Evolutionary conservation across 53 echinoderm and acorn worm genomes (phyloP).

Genomic region (Holothuria leucospilota): DNA sequence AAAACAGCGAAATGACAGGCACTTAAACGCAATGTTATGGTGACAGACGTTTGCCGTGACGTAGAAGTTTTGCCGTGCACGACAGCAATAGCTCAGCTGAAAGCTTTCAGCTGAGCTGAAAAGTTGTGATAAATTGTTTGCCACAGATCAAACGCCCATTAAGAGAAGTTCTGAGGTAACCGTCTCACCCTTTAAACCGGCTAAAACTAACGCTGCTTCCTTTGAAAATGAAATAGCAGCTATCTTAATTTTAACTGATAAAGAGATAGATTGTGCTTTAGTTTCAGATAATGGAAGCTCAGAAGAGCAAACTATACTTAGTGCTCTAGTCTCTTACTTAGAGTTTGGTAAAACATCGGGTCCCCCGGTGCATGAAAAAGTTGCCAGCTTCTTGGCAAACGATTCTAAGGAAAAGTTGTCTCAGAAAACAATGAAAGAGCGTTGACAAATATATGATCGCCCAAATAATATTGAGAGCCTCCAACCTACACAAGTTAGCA

Average conservation of each 20-base stretch:
- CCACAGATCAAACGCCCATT: conserved; percentile 19
- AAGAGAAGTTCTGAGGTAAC: background rate
- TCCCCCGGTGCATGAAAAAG: conserved; percentile 14
- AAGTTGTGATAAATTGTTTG: conserved; percentile 11
- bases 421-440: conserved; percentile 11
- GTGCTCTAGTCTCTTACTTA: background rate
- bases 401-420: background rate
- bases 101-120: too few species aligned
- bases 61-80: too few species aligned
- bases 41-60: too few species aligned
- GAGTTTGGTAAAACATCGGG: background rate
- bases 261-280: background rate
- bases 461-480: conserved; percentile 10
- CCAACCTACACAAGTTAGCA: conserved; percentile 18
- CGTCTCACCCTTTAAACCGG: background rate
- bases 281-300: background rate
- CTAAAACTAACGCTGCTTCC: background rate
- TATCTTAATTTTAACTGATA: background rate
- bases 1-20: too few species aligned
- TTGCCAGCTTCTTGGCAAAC: conserved; percentile 5
- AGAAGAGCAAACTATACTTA: conserved; percentile 17
- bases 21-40: too few species aligned
- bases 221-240: background rate
- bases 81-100: too few species aligned
- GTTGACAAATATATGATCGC: conserved; percentile 1